Conservation (phyloP, 2,797 vertebrate species). For the Coregonus sp. region DNA sequence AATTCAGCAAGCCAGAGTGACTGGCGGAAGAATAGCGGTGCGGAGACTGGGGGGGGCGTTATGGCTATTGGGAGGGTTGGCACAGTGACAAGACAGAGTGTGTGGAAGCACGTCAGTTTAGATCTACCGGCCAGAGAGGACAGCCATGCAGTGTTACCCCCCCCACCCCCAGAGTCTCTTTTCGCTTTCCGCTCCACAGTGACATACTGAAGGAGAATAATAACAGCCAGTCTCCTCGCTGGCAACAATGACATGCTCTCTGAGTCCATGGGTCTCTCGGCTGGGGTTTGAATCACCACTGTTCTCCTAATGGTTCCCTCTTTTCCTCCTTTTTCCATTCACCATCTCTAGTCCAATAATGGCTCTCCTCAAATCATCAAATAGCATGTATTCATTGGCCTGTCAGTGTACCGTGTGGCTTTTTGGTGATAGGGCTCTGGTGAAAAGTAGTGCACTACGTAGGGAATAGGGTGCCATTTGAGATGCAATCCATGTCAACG, state of each 20-base stretch:
- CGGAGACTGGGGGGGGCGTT: constrained; percentile 7
- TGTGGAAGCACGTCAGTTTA: constrained; percentile 24
- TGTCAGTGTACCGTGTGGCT: constrained; percentile 24
- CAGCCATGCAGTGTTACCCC: not conserved
- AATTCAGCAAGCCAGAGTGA: not conserved
- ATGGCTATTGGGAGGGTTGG: not conserved
- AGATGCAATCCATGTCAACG: not conserved
- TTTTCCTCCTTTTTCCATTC: not conserved
- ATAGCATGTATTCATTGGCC: constrained; percentile 33
- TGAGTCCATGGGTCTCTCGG: not conserved
- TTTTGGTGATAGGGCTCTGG: not conserved
- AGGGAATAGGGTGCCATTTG: not conserved
- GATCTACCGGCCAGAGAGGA: not conserved
- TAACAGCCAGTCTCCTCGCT: not conserved
- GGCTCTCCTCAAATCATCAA: not conserved
- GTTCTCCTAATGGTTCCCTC: not conserved
- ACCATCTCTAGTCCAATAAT: constrained; percentile 1
- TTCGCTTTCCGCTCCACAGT: not conserved
- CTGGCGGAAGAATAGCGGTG: constrained; percentile 17
- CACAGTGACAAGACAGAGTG: not conserved
- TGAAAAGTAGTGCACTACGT: not conserved
- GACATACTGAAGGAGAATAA: constrained; percentile 19
- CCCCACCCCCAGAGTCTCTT: constrained; percentile 1
- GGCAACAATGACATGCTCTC: constrained; percentile 1
- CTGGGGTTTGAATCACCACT: constrained; percentile 20